phyloP scores from a whole-genome alignment of 2,888 invertebrate genomes.

The Malachius bipustulatus region DNA sequence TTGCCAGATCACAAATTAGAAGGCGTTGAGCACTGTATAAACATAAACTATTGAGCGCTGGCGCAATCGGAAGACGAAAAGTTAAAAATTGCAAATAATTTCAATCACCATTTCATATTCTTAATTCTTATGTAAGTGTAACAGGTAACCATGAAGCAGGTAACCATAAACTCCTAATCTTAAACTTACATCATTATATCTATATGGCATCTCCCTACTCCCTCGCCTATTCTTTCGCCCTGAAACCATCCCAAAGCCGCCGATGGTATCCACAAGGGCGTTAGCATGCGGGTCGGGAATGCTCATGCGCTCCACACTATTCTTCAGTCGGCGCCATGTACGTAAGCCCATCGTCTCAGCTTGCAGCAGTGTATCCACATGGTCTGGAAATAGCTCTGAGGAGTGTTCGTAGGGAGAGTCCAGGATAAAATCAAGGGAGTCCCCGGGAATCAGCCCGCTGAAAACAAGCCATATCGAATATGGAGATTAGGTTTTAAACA shows the following conservation, averaged over 20 bases:
- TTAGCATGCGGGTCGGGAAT: not conserved
- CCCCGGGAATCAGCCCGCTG: conserved; percentile 43
- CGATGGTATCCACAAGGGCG: not conserved
- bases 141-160: no score
- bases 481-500: no score
- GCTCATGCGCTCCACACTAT: conserved; percentile 40
- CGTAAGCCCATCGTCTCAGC: conserved; percentile 49
- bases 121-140: no score
- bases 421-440: conserved; percentile 57
- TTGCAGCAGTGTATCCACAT: conserved; percentile 51
- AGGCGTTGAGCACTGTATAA: no score
- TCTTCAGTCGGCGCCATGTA: conserved; percentile 57
- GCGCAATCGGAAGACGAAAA: no score
- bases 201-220: conserved; percentile 19
- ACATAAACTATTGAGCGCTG: no score
- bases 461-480: conserved; percentile 8
- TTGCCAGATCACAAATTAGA: no score
- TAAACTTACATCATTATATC: conserved; percentile 27
- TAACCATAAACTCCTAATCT: no score
- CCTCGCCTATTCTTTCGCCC: not conserved
- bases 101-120: no score
- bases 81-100: no score
- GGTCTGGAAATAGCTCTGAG: conserved; percentile 50
- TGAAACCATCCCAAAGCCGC: no score
- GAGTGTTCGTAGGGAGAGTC: conserved; percentile 57